phyloP scores from a whole-genome alignment of 1,140 invertebrate genomes.

The Sminthurinus signatus region DNA sequence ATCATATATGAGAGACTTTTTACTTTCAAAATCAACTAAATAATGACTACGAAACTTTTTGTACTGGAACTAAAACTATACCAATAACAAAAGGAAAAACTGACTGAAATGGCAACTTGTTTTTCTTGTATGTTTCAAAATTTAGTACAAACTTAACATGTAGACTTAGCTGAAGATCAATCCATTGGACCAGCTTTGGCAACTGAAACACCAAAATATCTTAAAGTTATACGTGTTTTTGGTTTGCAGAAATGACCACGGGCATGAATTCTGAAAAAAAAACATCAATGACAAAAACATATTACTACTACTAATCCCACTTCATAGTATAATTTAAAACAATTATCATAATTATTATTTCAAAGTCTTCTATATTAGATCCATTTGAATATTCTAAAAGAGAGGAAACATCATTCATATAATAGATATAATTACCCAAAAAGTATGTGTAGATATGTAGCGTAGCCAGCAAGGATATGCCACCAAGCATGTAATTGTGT shows the following conservation, averaged over 20 bases:
- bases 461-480: slow-evolving; percentile 45
- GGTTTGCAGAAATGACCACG: slow-evolving; percentile 36
- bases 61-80: too few relatives aligned
- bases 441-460: slow-evolving; percentile 42
- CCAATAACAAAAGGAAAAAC: too few relatives aligned
- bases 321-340: too few relatives aligned
- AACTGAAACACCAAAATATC: slow-evolving; percentile 32
- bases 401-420: too few relatives aligned
- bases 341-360: too few relatives aligned
- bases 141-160: not conserved
- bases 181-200: not conserved
- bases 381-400: too few relatives aligned
- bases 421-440: slow-evolving; percentile 39
- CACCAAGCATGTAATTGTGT: slow-evolving; percentile 46
- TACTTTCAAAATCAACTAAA: too few relatives aligned
- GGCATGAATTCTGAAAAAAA: slow-evolving; percentile 33
- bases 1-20: too few relatives aligned
- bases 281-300: too few relatives aligned
- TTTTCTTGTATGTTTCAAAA: not conserved
- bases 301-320: too few relatives aligned
- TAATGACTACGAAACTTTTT: too few relatives aligned
- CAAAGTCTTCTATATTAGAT: not conserved
- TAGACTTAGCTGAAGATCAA: not conserved
- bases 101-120: not conserved
- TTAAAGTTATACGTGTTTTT: slow-evolving; percentile 22